Evolutionary conservation across 30 jellyfish, hydroid and myxozoan species (phyloP).

Genomic region (Hydractinia echinata): DNA sequence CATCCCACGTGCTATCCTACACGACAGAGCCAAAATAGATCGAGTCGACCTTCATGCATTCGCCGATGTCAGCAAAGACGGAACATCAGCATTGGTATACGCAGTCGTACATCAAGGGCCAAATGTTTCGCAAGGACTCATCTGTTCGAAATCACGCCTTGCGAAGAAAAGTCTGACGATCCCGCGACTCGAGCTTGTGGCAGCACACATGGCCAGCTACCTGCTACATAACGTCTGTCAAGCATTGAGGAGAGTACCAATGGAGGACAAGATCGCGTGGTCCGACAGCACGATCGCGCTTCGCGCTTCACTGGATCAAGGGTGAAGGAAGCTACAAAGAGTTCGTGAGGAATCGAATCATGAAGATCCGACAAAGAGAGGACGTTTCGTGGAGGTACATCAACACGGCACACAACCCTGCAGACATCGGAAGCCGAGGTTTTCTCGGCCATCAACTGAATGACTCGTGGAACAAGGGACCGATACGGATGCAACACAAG

Average conservation of each 20-base stretch:
- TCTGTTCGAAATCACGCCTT: too few relatives aligned
- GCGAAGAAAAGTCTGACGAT: too few relatives aligned
- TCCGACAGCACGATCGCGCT: background rate
- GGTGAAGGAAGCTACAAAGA: slow-evolving; percentile 11
- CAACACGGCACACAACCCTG: slow-evolving; percentile 28
- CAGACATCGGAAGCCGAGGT: slow-evolving; percentile 50
- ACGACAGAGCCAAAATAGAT: too few relatives aligned
- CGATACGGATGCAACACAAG: slow-evolving; percentile 53
- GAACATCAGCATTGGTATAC: too few relatives aligned
- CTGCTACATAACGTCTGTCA: too few relatives aligned
- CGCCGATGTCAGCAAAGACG: slow-evolving; percentile 40
- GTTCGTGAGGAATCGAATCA: too few relatives aligned
- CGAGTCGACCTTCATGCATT: too few relatives aligned
- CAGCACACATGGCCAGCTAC: too few relatives aligned
- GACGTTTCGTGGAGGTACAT: background rate
- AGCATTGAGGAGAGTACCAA: background rate
- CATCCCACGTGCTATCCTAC: too few relatives aligned
- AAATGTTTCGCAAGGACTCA: too few relatives aligned
- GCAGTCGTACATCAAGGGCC: too few relatives aligned
- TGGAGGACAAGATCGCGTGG: background rate
- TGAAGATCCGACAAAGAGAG: background rate
- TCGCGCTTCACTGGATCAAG: background rate
- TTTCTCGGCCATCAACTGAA: slow-evolving; percentile 38
- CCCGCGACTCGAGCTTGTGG: too few relatives aligned
- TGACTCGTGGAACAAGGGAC: slow-evolving; percentile 61